phyloP scores from a whole-genome alignment of 1,140 invertebrate species.

The Neotoxoptera formosana region DNA sequence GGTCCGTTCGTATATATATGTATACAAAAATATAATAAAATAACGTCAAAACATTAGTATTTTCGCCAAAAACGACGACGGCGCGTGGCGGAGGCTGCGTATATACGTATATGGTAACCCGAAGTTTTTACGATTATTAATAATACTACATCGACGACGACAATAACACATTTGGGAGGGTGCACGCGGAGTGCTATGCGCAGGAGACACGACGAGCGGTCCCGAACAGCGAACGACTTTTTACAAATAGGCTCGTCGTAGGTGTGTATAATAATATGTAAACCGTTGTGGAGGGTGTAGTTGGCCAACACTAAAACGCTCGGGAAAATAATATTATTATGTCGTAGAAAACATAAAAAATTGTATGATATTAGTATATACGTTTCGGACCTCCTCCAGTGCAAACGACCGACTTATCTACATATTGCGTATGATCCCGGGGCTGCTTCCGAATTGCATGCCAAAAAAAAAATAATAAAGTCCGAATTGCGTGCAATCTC shows the following conservation, averaged over 20 bases:
- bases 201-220: not conserved
- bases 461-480: no score
- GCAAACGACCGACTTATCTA: not conserved
- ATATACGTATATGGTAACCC: not conserved
- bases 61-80: not conserved
- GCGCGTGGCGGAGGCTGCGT: not conserved
- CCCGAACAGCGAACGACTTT: not conserved
- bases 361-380: not conserved
- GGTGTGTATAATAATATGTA: not conserved
- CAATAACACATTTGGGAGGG: not conserved
- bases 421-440: not conserved
- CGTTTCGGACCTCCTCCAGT: no score
- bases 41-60: not conserved
- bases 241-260: not conserved
- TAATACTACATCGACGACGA: not conserved
- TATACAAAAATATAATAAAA: not conserved
- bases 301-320: not conserved
- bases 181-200: not conserved
- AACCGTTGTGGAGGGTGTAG: not conserved
- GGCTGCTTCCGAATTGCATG: no score
- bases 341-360: not conserved
- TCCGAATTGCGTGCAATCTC: no score
- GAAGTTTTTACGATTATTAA: not conserved
- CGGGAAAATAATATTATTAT: not conserved
- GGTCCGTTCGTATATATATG: not conserved